Percentiles rank a stretch among this genome's conserved stretches.
Evolutionary conservation across 2,113 vertebrate genomes (phyloP).

Genomic region (Festucalex cinctus): DNA sequence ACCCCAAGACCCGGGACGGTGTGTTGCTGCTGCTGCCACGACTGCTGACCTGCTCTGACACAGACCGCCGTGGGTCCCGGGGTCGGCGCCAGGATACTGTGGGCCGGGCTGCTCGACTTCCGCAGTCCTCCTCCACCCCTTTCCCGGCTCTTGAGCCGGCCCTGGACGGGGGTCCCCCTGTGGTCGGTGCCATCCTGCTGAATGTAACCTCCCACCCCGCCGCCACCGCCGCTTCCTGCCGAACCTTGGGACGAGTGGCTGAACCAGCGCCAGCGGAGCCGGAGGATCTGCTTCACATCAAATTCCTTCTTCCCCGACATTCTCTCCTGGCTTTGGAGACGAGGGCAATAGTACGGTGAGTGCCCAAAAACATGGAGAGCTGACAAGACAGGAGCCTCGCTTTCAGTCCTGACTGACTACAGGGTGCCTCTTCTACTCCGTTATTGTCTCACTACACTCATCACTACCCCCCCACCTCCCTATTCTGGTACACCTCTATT

Average conservation of each 20-base stretch:
- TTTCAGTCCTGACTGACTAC: slow-evolving; percentile 56
- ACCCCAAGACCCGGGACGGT: slow-evolving; percentile 78
- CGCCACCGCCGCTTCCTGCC: slow-evolving; percentile 61
- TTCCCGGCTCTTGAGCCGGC: slow-evolving; percentile 87
- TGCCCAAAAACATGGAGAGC: slow-evolving; percentile 68
- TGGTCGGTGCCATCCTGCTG: slow-evolving; percentile 93
- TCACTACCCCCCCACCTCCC: slow-evolving; percentile 57
- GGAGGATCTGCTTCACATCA: slow-evolving; percentile 95
- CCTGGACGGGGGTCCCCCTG: slow-evolving; percentile 82
- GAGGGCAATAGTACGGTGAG: slow-evolving; percentile 49
- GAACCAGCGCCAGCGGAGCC: slow-evolving; percentile 96
- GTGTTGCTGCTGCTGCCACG: slow-evolving; percentile 81
- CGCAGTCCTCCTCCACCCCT: slow-evolving; percentile 76
- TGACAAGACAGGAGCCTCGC: slow-evolving; percentile 55
- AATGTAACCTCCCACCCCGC: slow-evolving; percentile 82
- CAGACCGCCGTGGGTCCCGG: slow-evolving; percentile 78
- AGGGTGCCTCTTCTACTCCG: slow-evolving; percentile 48
- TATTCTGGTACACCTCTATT: slow-evolving; percentile 50
- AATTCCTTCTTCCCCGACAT: slow-evolving; percentile 98
- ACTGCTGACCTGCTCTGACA: slow-evolving; percentile 76
- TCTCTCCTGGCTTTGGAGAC: slow-evolving; percentile 64
- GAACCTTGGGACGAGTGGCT: slow-evolving; percentile 89
- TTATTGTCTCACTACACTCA: slow-evolving; percentile 62
- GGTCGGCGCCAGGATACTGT: slow-evolving; percentile 82
- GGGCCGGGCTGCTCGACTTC: slow-evolving; percentile 83